These are phyloP conservation scores for Balanococcus diminutus DNA, from an alignment of 2,888 invertebrate species.

Conservation along the genomic window DNA sequence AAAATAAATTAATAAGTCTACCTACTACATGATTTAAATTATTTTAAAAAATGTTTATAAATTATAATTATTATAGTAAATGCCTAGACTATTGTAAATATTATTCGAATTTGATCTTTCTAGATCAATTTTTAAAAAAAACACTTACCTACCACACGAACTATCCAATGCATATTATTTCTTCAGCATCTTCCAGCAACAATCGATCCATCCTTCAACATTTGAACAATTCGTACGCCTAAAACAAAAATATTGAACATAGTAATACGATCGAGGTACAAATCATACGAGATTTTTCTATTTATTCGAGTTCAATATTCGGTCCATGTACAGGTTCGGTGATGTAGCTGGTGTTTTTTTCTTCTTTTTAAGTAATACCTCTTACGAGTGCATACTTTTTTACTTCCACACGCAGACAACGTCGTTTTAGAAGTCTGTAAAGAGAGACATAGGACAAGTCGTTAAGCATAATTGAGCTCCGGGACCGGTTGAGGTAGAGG, in stretches of 20 bases:
- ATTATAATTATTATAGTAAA: not conserved
- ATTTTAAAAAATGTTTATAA: not conserved
- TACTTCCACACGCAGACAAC: conserved; percentile 49
- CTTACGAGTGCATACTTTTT: conserved; percentile 47
- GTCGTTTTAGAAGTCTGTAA: conserved; percentile 47
- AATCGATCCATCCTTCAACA: not conserved
- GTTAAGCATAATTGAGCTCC: conserved; percentile 52
- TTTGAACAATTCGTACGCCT: not conserved
- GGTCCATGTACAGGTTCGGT: conserved; percentile 1
- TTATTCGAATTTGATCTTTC: no score
- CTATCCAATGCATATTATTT: not conserved
- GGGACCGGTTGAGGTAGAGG: conserved; percentile 52
- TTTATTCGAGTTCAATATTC: conserved; percentile 41
- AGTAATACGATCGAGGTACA: not conserved
- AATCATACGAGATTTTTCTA: not conserved
- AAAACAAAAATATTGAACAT: not conserved
- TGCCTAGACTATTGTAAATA: no score
- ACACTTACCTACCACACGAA: not conserved
- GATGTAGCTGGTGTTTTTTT: conserved; percentile 36
- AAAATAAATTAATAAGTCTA: no score
- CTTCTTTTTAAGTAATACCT: conserved; percentile 18
- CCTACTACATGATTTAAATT: not conserved
- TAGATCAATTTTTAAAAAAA: no score
- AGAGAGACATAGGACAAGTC: conserved; percentile 51
- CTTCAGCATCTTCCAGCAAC: not conserved